Evolutionary conservation across 2,113 vertebrate genomes (phyloP).

Genomic region (Zosterops borbonicus): DNA sequence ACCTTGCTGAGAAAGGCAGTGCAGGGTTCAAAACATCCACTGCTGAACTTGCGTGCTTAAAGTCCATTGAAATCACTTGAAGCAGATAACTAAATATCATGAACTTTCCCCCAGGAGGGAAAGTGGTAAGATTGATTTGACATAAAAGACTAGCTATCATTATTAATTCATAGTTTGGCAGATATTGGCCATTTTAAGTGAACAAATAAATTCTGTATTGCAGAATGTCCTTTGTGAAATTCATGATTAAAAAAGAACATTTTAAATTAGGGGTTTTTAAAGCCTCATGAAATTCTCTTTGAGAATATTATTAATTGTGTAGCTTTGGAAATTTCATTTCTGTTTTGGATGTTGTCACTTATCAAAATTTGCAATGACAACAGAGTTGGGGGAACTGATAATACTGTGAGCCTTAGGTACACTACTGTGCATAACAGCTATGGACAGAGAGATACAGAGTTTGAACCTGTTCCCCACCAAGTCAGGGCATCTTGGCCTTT

Average conservation of each 20-base stretch:
- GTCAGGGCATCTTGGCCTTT: neutral
- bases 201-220: slow-evolving; percentile 13
- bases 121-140: neutral
- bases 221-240: neutral
- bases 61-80: neutral
- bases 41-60: neutral
- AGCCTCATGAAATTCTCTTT: neutral
- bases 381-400: neutral
- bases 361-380: neutral
- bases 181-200: neutral
- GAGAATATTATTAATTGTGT: neutral
- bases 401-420: neutral
- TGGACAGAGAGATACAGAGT: neutral
- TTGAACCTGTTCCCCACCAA: neutral
- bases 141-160: slow-evolving; percentile 16
- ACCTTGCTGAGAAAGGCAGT: neutral
- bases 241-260: neutral
- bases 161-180: slow-evolving; percentile 45
- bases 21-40: neutral
- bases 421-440: neutral
- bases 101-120: neutral
- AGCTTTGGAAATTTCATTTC: neutral
- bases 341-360: neutral
- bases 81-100: neutral
- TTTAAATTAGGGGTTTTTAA: neutral